phyloP scores from a whole-genome alignment of 92 coral and sea anemone species.

The Phenganax subtilis region DNA sequence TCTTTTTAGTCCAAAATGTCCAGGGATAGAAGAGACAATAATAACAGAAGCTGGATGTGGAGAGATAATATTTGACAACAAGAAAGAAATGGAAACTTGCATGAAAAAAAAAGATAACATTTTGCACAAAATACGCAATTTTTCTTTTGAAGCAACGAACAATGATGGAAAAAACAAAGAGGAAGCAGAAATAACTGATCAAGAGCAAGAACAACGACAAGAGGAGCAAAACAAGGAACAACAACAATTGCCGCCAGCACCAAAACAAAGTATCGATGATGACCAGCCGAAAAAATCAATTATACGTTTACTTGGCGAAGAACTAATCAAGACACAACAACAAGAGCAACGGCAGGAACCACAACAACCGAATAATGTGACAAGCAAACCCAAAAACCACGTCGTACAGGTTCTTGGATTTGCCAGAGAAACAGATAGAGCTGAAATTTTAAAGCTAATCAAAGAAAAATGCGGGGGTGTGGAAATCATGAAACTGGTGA shows the following conservation, averaged over 20 bases:
- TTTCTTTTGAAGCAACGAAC: background rate
- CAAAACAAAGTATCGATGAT: background rate
- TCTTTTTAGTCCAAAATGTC: background rate
- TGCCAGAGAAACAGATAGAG: background rate
- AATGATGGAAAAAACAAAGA: background rate
- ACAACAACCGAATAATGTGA: conserved; percentile 2
- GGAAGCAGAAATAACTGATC: background rate
- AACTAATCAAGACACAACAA: background rate
- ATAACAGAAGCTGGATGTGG: background rate
- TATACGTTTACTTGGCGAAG: background rate
- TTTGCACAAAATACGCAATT: background rate
- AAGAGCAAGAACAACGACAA: background rate
- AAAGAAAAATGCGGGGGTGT: conserved; percentile 7
- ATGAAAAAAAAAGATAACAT: background rate
- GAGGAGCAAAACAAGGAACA: background rate
- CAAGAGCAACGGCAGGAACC: conserved; percentile 2
- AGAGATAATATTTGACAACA: background rate
- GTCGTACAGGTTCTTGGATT: background rate
- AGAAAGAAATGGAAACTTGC: background rate
- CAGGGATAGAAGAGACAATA: background rate
- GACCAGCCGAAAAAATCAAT: background rate
- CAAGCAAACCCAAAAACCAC: background rate
- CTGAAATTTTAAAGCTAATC: background rate
- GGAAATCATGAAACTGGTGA: conserved; percentile 1
- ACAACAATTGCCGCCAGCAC: background rate